Base-by-base conservation (phyloP, 2,888 invertebrate genomes). In the Aplocera efformata region DNA sequence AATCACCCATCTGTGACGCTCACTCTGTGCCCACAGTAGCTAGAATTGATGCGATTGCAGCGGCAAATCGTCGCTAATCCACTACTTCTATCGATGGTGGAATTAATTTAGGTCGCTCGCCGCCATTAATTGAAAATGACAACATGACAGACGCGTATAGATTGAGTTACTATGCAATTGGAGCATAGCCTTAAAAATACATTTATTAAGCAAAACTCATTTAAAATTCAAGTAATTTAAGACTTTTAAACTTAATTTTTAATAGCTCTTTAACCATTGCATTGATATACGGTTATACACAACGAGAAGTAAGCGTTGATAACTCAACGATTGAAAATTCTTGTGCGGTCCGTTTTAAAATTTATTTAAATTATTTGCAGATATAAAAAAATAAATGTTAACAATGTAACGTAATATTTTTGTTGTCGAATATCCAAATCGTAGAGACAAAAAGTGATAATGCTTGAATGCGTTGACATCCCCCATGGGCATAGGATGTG, bases 61-160 rank as follows among this genome's bases (percentile, higher is more conserved):
- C 58, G 73, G 79, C 83, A 79, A 83, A 86, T 85, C 78, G 82
- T 59, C 72, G 67, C 54, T 84, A 85, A 86, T 85, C 81, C 76
- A 60, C 72, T 75, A 73, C 78, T 77, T 72, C 71, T 76, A 75
- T 75, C 70, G 69, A 79, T 75, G 72, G 61, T 62, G 66, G 76
- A 79, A 83, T 83, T 82, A 84, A 85, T 82, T 77, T 77, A 57
- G 70, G 70, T 63, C 74, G 69, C 71, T 70, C 70, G 79, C 67
- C 66, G 58, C 50, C 26, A 53, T 67, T 83, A 79, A 85, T 83
- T 84, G 81, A 78, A 80, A 75, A 75, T 59, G 69, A 72, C 69
- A 78, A 74, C 73, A 72, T 72, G 73, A 63, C 56, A 62, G 67
- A 72, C 73, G 36, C 21, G 63, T 45, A 29, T 48, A 53, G 63